A percentile compares a stretch with the other conserved stretches of the same genome.
Conservation (phyloP, 2,888 invertebrate genomes). For the Trilocha varians region DNA sequence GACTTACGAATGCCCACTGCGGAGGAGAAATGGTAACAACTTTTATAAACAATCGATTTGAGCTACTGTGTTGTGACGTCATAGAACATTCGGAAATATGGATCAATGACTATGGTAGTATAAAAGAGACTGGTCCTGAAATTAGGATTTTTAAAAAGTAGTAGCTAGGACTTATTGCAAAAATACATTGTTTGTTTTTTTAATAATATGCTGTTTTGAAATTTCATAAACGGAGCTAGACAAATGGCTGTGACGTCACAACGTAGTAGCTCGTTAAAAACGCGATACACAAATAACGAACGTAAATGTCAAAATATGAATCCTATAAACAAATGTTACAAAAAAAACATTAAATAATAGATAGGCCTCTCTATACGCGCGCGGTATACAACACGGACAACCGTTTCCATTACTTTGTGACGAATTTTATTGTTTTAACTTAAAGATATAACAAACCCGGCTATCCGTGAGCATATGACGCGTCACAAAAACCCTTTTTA, state of each 20-base stretch:
- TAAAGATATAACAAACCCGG: neutral
- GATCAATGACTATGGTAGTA: too few species aligned
- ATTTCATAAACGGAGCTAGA: too few species aligned
- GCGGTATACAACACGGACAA: neutral
- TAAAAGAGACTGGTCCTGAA: too few species aligned
- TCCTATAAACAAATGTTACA: neutral
- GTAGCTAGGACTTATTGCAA: too few species aligned
- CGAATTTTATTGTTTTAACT: neutral
- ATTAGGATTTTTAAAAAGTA: too few species aligned
- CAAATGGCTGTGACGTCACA: neutral
- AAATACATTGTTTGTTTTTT: too few species aligned
- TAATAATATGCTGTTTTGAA: too few species aligned
- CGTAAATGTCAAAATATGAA: neutral
- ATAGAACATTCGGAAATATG: too few species aligned
- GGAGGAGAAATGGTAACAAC: slow-evolving; percentile 51
- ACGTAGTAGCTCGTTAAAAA: neutral
- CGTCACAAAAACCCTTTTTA: neutral
- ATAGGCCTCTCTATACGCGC: neutral
- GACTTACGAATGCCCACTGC: slow-evolving; percentile 52
- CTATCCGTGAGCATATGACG: neutral
- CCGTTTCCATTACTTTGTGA: neutral
- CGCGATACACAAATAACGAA: neutral
- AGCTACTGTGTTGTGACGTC: slow-evolving; percentile 1
- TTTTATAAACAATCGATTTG: slow-evolving; percentile 18
- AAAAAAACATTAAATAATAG: neutral